These are phyloP conservation scores for Calvadosia cruxmelitensis DNA, from an alignment of 30 jellyfish, hydroid and myxozoan genomes.

Conservation along the genomic window DNA sequence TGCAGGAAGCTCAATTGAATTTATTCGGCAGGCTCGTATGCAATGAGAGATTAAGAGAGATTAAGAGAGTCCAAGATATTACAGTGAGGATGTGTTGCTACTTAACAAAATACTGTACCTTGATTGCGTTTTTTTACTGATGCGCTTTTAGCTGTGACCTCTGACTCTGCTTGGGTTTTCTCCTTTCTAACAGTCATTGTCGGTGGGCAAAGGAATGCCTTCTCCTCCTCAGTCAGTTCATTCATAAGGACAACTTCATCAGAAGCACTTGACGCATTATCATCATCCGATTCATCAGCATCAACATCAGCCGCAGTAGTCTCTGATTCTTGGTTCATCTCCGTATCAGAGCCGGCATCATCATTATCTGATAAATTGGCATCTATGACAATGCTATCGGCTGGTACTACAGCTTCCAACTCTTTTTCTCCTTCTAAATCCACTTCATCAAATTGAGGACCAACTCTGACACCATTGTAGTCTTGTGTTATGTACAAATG, in stretches of 20 bases:
- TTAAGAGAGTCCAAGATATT: too few relatives aligned
- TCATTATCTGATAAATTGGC: conserved; percentile 8
- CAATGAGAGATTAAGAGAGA: too few relatives aligned
- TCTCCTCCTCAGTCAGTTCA: conserved; percentile 36
- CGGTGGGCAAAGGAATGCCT: conserved; percentile 27
- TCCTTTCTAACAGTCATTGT: not conserved
- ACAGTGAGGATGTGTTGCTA: too few relatives aligned
- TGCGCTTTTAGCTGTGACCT: not conserved
- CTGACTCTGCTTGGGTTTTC: not conserved
- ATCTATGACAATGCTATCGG: not conserved
- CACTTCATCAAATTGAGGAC: conserved; percentile 33
- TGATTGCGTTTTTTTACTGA: conserved; percentile 6
- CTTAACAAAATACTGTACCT: not conserved
- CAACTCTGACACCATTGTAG: conserved; percentile 25
- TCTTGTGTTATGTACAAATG: conserved; percentile 38
- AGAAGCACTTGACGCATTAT: not conserved
- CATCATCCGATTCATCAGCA: conserved; percentile 2
- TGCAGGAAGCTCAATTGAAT: too few relatives aligned
- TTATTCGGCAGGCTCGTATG: too few relatives aligned
- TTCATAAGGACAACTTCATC: conserved; percentile 22
- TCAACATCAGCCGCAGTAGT: not conserved
- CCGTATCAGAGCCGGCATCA: conserved; percentile 7
- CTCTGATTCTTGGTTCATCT: conserved; percentile 8
- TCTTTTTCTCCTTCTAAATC: conserved; percentile 16
- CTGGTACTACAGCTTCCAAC: conserved; percentile 13